phyloP scores from a whole-genome alignment of 1,140 invertebrate genomes.

The Leptinotarsa lineolata region DNA sequence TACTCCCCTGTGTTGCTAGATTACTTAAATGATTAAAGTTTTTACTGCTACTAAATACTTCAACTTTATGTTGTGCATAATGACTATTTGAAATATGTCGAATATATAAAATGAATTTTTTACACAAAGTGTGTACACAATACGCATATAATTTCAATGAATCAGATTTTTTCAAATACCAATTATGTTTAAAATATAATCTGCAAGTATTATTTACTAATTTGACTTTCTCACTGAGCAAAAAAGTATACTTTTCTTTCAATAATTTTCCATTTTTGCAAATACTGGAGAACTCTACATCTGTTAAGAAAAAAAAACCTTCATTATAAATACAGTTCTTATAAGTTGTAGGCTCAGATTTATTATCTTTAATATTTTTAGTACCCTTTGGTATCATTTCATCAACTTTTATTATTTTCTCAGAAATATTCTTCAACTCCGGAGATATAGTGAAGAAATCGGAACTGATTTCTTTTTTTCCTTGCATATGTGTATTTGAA shows the following conservation, averaged over 20 bases:
- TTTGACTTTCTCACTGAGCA: not conserved
- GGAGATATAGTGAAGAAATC: not conserved
- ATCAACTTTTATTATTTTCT: not conserved
- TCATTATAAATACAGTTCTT: not conserved
- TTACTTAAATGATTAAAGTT: not conserved
- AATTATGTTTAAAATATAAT: constrained; percentile 17
- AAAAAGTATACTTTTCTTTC: not conserved
- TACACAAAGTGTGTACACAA: constrained; percentile 1
- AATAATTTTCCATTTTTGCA: not conserved
- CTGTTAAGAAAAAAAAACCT: not conserved
- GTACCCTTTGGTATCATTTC: not conserved
- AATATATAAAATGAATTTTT: too few species aligned
- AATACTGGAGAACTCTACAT: not conserved
- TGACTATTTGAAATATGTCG: not conserved
- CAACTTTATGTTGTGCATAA: not conserved
- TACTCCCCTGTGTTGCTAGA: not conserved
- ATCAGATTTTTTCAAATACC: not conserved
- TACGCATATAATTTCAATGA: constrained; percentile 16
- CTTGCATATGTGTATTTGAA: too few species aligned
- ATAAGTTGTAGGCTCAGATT: not conserved
- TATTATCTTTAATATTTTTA: not conserved
- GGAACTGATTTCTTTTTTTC: constrained; percentile 10
- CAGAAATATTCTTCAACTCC: not conserved
- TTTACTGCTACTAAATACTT: constrained; percentile 7
- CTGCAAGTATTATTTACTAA: constrained; percentile 17